Percentiles rank a stretch among this genome's conserved stretches.
Evolutionary conservation across 2,113 vertebrate genomes (phyloP).

Genomic region (Vombatus ursinus): DNA sequence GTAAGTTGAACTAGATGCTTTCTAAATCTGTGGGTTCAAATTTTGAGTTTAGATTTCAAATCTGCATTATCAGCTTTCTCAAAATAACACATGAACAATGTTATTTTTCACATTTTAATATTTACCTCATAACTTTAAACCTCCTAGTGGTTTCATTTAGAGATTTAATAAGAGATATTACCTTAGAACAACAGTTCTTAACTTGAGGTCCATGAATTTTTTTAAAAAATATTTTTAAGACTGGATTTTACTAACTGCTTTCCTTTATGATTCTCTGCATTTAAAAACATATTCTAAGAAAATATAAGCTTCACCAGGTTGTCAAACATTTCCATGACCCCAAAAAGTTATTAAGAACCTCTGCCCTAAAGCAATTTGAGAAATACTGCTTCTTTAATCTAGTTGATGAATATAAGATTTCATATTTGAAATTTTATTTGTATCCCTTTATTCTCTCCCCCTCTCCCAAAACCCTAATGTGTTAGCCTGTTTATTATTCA

Average conservation of each 20-base stretch:
- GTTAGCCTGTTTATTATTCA: not conserved
- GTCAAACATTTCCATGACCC: not conserved
- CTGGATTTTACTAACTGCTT: not conserved
- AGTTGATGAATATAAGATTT: not conserved
- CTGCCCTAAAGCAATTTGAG: not conserved
- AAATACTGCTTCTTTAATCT: not conserved
- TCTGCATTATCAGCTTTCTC: slow-evolving; percentile 11
- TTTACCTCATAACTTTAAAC: not conserved
- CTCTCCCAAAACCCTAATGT: not conserved
- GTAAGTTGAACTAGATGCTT: slow-evolving; percentile 26
- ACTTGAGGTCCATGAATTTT: not conserved
- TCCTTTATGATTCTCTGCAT: not conserved
- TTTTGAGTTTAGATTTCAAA: slow-evolving; percentile 11
- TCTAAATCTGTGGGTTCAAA: not conserved
- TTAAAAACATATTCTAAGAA: not conserved
- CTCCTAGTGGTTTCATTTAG: not conserved
- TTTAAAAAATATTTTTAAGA: not conserved
- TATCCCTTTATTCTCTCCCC: not conserved
- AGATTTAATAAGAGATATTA: slow-evolving; percentile 21
- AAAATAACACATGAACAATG: not conserved
- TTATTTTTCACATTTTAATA: slow-evolving; percentile 24
- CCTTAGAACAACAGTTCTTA: not conserved
- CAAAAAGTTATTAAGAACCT: not conserved
- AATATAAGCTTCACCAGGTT: not conserved
- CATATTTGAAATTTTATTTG: not conserved